Base-by-base conservation (phyloP, 2,888 invertebrate species). In the Harmothoe impar region DNA sequence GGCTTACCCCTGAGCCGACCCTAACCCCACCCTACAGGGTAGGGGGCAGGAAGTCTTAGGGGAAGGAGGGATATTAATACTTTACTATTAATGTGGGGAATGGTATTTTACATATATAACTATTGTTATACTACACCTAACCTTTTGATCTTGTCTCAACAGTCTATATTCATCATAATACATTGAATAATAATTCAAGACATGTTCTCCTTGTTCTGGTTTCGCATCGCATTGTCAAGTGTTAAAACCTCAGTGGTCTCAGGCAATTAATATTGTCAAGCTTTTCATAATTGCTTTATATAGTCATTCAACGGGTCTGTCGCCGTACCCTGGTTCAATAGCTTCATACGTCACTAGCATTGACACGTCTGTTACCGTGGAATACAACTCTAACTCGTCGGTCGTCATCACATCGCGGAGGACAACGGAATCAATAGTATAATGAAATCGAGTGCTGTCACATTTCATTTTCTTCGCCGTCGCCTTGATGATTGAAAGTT, bases 261-360 rank as follows among this genome's bases (percentile, higher is more conserved):
- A 72, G 72, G 62, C 25, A 29, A 29, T 72, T 7, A 7, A 72
- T 29, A 29, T n/a, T 68, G 68, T 68, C 68, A 68, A 68, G n/a
- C 29, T 7, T 62, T n/a, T 72, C 29, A 62, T 62, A 5, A 72
- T 72, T 72, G 72, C 72, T 72, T 72, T 17, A 15, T 15, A 15
- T 72, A 7, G 20, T 72, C 72, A 72, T 72, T 72, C 72, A 72
- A 72, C 72, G 25, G 25, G 20, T n/a, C 62, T 62, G 62, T 62
- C 62, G n/a, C 62, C 62, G 62, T 72, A 72, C 72, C 31, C 72
- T 72, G 72, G 62, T 72, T 72, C 25, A 15, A 25, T 72, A 72
- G 20, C 62, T 62, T 62, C 20, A 20, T 72, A 29, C 15, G 3
- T n/a, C 72, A 72, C 72, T 29, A 72, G 72, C 31, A 72, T 20